phyloP scores from a whole-genome alignment of 2,888 invertebrate species.

The Metallyticus violacea region DNA sequence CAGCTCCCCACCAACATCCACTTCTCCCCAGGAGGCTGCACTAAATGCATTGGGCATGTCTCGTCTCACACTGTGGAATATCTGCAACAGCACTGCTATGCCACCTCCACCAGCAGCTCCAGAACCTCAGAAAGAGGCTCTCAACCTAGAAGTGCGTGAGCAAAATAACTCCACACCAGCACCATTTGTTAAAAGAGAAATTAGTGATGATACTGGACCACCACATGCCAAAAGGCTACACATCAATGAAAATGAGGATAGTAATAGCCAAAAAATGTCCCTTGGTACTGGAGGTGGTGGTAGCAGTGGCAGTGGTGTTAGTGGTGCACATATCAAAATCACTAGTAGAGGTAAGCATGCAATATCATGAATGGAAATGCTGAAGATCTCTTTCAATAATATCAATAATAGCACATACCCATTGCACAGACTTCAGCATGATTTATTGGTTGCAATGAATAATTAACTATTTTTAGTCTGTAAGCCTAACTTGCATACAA shows the following conservation, averaged over 20 bases:
- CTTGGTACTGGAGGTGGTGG: background rate
- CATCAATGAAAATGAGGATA: constrained; percentile 10
- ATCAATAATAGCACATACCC: too few relatives aligned
- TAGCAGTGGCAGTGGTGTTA: constrained; percentile 38
- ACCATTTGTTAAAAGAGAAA: constrained; percentile 52
- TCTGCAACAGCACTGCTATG: constrained; percentile 65
- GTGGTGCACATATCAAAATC: constrained; percentile 80
- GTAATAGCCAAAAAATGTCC: constrained; percentile 32
- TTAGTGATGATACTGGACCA: constrained; percentile 48
- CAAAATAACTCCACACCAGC: constrained; percentile 3
- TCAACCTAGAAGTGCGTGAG: constrained; percentile 64
- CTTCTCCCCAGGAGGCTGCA: constrained; percentile 39
- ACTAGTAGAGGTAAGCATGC: constrained; percentile 72
- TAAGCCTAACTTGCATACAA: too few relatives aligned
- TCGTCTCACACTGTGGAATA: constrained; percentile 76
- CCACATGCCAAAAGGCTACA: constrained; percentile 59
- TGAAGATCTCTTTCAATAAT: too few relatives aligned
- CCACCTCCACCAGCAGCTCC: constrained; percentile 48
- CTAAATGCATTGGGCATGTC: constrained; percentile 74
- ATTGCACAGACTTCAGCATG: too few relatives aligned
- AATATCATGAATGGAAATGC: background rate
- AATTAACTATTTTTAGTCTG: too few relatives aligned
- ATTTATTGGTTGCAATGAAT: too few relatives aligned
- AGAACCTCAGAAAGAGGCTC: constrained; percentile 71
- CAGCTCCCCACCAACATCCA: constrained; percentile 34